Evolutionary conservation across 2,113 vertebrate species (phyloP), one percentile per base, ranked within the genome.

Genomic region (Gila orcuttii): DNA sequence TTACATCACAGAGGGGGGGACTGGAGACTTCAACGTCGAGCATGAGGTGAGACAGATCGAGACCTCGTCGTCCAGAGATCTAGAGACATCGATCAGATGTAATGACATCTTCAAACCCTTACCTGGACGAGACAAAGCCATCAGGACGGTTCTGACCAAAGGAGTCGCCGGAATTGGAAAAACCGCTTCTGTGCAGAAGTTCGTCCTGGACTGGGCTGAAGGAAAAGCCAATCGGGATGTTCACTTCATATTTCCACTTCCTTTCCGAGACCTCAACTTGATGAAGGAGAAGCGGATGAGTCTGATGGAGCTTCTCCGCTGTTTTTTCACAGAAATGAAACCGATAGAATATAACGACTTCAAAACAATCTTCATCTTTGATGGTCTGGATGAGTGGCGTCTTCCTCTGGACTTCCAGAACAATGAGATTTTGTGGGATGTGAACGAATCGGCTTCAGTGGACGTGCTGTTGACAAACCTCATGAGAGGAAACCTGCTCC

Each of bases 1-100:
- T 71, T 89, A 88, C 85, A 88, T 89, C 85, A 89, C 86, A 84
- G 78, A 88, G 55, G 82, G 84, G 73, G 86, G 68, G 17, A 74
- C 39, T 64, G 85, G 78, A 78, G 62, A 87, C 4, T 13, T 82
- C 62, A 87, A 59, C 71, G 11, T 64, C 3, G 83, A 89, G 71
- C 88, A 87, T 85, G 88, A 89, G 83, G 73, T 89, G 36, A 85
- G 83, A 82, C 60, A 68, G 78, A 81, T 87, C 13, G 85, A 83
- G 62, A 47, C 45, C 23, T 45, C 15, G 31, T 50, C 11, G 0
- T 57, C 69, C 31, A 68, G 60, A 19, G 74, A 47, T 68, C 31
- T 3, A 69, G 23, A n/a, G 28, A 33, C 57, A 45, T 47, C 47
- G 15, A 75, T 86, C 68, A 81, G 50, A 75, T 76, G 71, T 19